Evolutionary conservation across 2,113 vertebrate genomes (phyloP).

Genomic region (Muntiacus muntjak): DNA sequence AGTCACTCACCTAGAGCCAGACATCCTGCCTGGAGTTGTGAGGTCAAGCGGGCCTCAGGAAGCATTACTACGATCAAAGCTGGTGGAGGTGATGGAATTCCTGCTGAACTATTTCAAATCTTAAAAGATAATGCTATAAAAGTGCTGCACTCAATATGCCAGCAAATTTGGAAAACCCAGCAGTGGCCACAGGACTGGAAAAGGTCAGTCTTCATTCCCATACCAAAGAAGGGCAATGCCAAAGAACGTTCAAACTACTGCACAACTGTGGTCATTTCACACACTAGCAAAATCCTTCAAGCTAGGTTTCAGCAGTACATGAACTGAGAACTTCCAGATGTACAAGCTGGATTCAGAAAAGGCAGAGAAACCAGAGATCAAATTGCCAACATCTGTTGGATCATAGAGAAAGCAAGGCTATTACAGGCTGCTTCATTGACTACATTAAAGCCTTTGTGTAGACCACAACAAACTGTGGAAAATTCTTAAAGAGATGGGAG

Average conservation of each 20-base stretch:
- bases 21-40: not conserved
- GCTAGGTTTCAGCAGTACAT: not conserved
- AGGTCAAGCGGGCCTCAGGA: not conserved
- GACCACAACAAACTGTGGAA: not conserved
- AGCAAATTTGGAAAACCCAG: not conserved
- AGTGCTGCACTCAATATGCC: not conserved
- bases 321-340: not conserved
- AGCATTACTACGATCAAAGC: not conserved
- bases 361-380: not conserved
- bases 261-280: not conserved
- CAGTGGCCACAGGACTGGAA: not conserved
- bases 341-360: not conserved
- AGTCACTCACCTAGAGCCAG: not conserved
- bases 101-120: not conserved
- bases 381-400: not conserved
- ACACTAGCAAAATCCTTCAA: not conserved
- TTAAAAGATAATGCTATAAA: not conserved
- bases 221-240: not conserved
- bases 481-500: not conserved
- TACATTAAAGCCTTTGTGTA: not conserved
- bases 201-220: not conserved
- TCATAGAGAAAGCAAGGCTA: not conserved
- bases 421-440: not conserved
- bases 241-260: not conserved
- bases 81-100: not conserved